Percentiles rank a stretch among this genome's conserved stretches.
Evolutionary conservation across 2,888 invertebrate species (phyloP).

Genomic region (Lycaena phlaeas): DNA sequence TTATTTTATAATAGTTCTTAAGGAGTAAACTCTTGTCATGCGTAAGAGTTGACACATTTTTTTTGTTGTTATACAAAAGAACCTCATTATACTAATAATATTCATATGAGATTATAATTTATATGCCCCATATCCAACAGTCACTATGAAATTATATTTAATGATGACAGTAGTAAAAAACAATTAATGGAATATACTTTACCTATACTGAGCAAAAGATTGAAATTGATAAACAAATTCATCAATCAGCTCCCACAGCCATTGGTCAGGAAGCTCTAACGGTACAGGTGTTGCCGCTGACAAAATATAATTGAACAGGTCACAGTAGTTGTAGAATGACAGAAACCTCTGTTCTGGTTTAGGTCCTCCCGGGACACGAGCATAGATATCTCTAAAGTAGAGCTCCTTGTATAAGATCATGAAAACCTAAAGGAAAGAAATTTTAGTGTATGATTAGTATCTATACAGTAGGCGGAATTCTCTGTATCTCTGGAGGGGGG

Average conservation of each 20-base stretch:
- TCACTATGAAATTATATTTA: too few relatives aligned
- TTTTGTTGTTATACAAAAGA: too few relatives aligned
- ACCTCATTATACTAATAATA: too few relatives aligned
- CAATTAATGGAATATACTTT: constrained; percentile 4
- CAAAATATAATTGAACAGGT: constrained; percentile 96
- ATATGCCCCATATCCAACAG: too few relatives aligned
- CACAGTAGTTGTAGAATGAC: constrained; percentile 98
- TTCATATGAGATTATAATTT: too few relatives aligned
- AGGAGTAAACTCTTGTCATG: too few relatives aligned
- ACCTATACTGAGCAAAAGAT: constrained; percentile 89
- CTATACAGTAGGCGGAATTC: background rate
- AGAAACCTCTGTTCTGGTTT: constrained; percentile 93
- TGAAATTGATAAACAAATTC: constrained; percentile 99
- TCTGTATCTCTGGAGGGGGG: too few relatives aligned
- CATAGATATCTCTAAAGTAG: constrained; percentile 97
- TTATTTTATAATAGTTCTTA: too few relatives aligned
- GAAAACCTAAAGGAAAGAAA: constrained; percentile 81
- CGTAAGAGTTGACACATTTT: too few relatives aligned
- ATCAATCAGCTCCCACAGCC: constrained; percentile 99
- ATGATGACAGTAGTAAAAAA: too few relatives aligned
- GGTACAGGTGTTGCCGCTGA: constrained; percentile 91
- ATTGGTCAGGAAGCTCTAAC: constrained; percentile 95
- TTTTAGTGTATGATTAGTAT: too few relatives aligned
- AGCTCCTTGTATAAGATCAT: constrained; percentile 97
- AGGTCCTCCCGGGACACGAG: constrained; percentile 90